Evolutionary conservation across 2,888 invertebrate species (phyloP).

Genomic region (Periphyllus acericola): DNA sequence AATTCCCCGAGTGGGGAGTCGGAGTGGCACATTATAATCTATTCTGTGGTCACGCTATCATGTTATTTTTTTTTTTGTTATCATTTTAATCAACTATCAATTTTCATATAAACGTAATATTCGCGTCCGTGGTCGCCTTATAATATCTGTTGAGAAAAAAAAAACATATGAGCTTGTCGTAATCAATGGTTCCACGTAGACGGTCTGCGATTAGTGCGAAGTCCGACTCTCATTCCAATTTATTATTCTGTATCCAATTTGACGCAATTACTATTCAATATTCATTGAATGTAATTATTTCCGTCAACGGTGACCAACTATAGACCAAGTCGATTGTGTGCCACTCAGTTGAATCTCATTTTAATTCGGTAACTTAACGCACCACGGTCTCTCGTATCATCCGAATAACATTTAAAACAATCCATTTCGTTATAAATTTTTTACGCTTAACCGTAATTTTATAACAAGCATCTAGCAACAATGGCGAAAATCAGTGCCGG

Average conservation of each 20-base stretch:
- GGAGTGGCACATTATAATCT: too few species aligned
- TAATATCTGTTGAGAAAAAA: background rate
- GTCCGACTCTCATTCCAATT: background rate
- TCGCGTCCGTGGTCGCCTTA: background rate
- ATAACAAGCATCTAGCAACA: background rate
- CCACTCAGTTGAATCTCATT: background rate
- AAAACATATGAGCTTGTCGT: background rate
- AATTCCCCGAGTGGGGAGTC: too few species aligned
- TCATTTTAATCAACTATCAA: background rate
- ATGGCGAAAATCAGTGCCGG: constrained; percentile 71
- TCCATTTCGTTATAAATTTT: background rate
- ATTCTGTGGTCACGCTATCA: too few species aligned
- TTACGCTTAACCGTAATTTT: background rate
- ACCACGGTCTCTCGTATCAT: background rate
- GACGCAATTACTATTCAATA: background rate
- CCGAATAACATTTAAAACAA: background rate
- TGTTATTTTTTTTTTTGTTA: too few species aligned
- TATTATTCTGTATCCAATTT: background rate
- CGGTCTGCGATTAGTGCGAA: background rate
- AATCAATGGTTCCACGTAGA: constrained; percentile 10
- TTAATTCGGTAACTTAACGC: background rate
- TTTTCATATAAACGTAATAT: too few species aligned
- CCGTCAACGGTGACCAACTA: background rate
- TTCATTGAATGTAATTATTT: background rate
- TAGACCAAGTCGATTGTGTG: background rate